A percentile compares a stretch with the other conserved stretches of the same genome.
phyloP scores from a whole-genome alignment of 2,113 vertebrate species.

The Vulpes lagopus region DNA sequence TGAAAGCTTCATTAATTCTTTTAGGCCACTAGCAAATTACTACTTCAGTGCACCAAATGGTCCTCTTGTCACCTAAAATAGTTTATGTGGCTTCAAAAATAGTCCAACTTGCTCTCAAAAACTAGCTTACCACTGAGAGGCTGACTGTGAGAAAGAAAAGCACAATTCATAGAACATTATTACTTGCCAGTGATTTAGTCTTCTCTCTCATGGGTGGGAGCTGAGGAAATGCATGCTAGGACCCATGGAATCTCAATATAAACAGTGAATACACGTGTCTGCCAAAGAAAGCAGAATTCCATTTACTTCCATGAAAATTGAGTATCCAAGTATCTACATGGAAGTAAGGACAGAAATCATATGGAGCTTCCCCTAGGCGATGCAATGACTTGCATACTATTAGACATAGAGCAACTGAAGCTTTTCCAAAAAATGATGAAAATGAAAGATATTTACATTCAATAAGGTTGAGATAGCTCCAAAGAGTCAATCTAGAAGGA shows the following conservation, averaged over 20 bases:
- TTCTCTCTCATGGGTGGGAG: neutral
- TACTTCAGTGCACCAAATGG: constrained; percentile 66
- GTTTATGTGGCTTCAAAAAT: constrained; percentile 61
- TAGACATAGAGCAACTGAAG: constrained; percentile 72
- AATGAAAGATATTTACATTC: constrained; percentile 76
- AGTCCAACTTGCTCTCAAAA: constrained; percentile 45
- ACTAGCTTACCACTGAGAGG: constrained; percentile 19
- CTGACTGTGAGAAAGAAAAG: constrained; percentile 35
- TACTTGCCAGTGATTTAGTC: neutral
- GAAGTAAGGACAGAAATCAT: constrained; percentile 75
- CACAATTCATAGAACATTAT: neutral
- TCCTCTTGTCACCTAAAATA: constrained; percentile 67
- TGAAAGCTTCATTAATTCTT: constrained; percentile 73
- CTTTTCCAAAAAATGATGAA: constrained; percentile 75
- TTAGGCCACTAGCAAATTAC: constrained; percentile 68
- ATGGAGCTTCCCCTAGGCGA: constrained; percentile 64
- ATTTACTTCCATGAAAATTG: constrained; percentile 78
- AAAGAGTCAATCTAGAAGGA: constrained; percentile 71
- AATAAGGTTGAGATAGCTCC: constrained; percentile 67
- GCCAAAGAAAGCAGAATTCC: constrained; percentile 61
- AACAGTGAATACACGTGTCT: constrained; percentile 60
- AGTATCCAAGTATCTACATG: constrained; percentile 62
- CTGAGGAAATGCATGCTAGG: neutral
- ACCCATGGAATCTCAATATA: constrained; percentile 60
- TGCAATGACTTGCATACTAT: constrained; percentile 58